Base-by-base conservation (phyloP, 2,888 invertebrate genomes). In the Campopleginae sp. region DNA sequence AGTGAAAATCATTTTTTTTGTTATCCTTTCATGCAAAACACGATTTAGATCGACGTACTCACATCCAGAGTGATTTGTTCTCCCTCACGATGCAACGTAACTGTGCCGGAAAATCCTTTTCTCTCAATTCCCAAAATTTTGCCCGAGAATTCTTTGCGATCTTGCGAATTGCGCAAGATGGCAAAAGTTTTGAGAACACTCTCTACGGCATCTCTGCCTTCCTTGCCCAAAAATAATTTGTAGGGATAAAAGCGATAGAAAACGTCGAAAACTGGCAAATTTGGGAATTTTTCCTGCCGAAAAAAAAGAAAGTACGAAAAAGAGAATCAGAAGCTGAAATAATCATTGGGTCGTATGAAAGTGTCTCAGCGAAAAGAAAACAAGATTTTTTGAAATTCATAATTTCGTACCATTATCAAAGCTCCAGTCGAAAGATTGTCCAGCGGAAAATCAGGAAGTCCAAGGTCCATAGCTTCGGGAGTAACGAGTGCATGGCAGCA, bases 391-490 rank as follows among this genome's bases (percentile, higher is more conserved):
- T 1, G 5, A 14, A 78, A 19, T 33, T 51, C n/a, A 3, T 27
- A 12, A 38, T 8, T n/a, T 31, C 80, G 76, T 90, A 96, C 97
- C 95, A 98, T 90, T 85, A 98, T 95, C 85, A 94, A 93, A 4
- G 96, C 96, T 44, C 96, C 96, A 6, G 95, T 92, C 0, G 94
- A 94, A 71, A 98, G 93, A 94, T 96, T 98, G 91, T 98, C 98
- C 1, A 98, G 93, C 0, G 99, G 99, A 93, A 99, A 98, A 94
- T 98, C 98, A 0, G 98, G 98, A 81, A 99, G 94, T 79, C 96
- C 96, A 80, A 98, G 94, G 82, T 94, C 92, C 5, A 94, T 92
- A 66, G 97, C 95, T 93, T 98, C 98, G 7, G 96, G 96, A 23
- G 96, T 96, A 88, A 97, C 95, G 77, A 98, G 95, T 0, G 98